These are phyloP conservation scores for Trachops cirrhosus DNA, from an alignment of 2,797 vertebrate genomes.

Conservation along the genomic window DNA sequence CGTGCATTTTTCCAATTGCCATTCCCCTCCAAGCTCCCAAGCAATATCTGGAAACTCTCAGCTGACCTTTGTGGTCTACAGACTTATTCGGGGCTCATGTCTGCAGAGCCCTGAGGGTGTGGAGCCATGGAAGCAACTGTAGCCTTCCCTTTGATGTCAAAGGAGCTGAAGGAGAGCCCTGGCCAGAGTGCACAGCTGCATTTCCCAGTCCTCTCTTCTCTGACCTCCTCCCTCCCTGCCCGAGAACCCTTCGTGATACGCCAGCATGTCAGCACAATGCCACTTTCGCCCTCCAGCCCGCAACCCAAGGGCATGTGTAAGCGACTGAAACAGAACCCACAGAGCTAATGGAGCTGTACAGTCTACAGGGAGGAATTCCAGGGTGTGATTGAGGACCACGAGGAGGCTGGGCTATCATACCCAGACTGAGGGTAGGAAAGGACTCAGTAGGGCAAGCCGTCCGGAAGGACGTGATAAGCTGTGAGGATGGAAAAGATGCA, in stretches of 20 bases:
- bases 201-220: not conserved
- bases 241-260: not conserved
- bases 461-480: not conserved
- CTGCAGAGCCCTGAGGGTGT: not conserved
- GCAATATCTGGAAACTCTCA: not conserved
- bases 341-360: rapidly evolving
- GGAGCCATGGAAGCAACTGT: not conserved
- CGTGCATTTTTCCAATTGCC: not conserved
- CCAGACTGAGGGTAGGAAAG: not conserved
- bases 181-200: not conserved
- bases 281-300: not conserved
- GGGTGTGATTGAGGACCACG: rapidly evolving
- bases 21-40: not conserved
- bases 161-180: not conserved
- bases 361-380: not conserved
- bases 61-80: too few relatives aligned
- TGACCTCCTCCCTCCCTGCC: not conserved
- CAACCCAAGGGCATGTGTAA: rapidly evolving
- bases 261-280: not conserved
- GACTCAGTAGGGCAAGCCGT: not conserved
- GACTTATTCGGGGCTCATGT: not conserved
- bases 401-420: rapidly evolving
- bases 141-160: rapidly evolving
- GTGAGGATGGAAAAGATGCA: not conserved
- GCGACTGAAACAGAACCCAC: not conserved